Base-by-base conservation (phyloP, 2,797 vertebrate species). In the Lacerta bilineata region DNA sequence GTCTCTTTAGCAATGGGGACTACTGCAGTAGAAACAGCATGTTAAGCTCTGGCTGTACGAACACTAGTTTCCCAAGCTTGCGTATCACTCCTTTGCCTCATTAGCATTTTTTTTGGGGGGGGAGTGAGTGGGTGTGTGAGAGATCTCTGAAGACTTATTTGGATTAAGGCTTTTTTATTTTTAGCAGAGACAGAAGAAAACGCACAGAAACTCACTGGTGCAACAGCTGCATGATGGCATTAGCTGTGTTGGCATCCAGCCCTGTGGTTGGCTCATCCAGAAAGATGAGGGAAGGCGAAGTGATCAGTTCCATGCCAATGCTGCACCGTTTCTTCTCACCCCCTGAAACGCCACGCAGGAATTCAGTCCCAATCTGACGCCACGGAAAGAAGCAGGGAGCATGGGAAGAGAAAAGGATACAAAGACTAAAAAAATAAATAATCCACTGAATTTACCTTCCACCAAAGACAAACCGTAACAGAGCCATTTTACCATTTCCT, bases 251-350 rank as follows among this genome's bases (percentile, higher is more conserved):
- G 27, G 96, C 95, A 7, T 98, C 97, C 0, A 98, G 96, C 2
- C 97, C 97, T 0, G 96, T 97, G 17, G 97, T 97, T 2, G 96
- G 96, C 76, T 98, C 96, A 2, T 97, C 96, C 95, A 97, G 95
- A 93, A 97, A 97, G 7, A 97, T 95, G 29, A 97, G 96, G 0
- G 95, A 36, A 0, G 96, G 96, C 89, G 97, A 95, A 0, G 96
- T 97, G 89, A 97, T 97, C 27, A 97, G 95, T 93, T 98, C 97
- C 96, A 96, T 96, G 13, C 97, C 96, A 29, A 97, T 97, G 84
- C 97, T 97, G 0, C 96, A 97, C 87, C 97, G 93, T 93, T 98
- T 97, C 92, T 97, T 96, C 93, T 97, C 96, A 0, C 96, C 97
- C 0, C 96, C 97, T 0, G 97, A 97, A 83, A 97, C 85, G 0